Base-by-base conservation (phyloP, 2,888 invertebrate genomes). In the Lasioglossum zephyrum region DNA sequence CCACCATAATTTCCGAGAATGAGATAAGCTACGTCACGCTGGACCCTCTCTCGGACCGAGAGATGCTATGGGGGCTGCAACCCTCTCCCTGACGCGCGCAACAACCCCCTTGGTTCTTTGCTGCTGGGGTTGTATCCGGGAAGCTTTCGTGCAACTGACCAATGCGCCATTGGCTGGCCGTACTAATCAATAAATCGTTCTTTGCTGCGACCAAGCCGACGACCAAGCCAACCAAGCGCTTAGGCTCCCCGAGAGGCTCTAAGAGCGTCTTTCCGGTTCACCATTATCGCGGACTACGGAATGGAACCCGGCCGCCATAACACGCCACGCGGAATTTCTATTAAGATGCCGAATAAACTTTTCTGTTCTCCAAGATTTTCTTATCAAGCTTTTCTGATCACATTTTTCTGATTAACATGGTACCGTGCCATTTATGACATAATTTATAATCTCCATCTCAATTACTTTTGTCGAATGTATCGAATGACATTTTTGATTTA, bases 131-230 rank as follows among this genome's bases (percentile, higher is more conserved):
- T 90, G 91, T 89, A 85, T 88, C 89, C 78, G 91, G 89, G 92
- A 90, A 90, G 90, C 86, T 89, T 89, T 90, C 92, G 88, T 92
- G 92, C 92, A 92, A 93, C 93, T 93, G 93, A 93, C 93, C 93
- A 91, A 92, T 93, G 91, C 92, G 92, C 92, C 90, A 94, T 94
- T 95, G 94, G 95, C 91, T 91, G 89, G 87, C 90, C 88, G 87
- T 88, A 89, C 84, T 93, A 94, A 95, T 94, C 94, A 94, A 94
- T 95, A 95, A 94, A 94, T 94, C 93, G 93, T 92, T 94, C 93
- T 91, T 91, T 93, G 91, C 91, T 66, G 88, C 91, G 91, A 85
- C 88, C 88, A 85, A 88, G 84, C 87, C 81, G 82, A 89, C 89
- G 80, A 53, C 53, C 53, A 53, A 22, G 53, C 53, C 53, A 53